These are phyloP conservation scores for Diplogasteroides magnus DNA, from an alignment of 1,140 invertebrate genomes.

Conservation along the genomic window DNA sequence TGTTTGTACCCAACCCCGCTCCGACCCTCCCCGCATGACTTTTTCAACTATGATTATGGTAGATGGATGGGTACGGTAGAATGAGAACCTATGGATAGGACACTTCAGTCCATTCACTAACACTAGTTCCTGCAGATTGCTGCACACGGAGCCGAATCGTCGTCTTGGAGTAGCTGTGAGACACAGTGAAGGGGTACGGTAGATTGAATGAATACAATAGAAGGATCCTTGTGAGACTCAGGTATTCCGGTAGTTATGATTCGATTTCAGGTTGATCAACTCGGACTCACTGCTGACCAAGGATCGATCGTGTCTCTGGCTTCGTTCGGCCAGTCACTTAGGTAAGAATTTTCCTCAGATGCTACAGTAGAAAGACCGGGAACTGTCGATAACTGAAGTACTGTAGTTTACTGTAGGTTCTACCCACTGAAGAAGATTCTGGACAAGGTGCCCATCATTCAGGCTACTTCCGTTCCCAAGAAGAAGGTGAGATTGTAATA, in stretches of 20 bases:
- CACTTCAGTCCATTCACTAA: too few relatives aligned
- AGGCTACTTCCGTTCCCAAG: background rate
- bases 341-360: background rate
- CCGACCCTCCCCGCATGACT: too few relatives aligned
- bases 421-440: background rate
- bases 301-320: background rate
- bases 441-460: background rate
- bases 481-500: background rate
- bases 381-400: background rate
- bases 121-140: background rate
- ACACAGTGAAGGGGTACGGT: background rate
- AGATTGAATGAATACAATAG: background rate
- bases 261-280: background rate
- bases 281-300: background rate
- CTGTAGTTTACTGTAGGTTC: background rate
- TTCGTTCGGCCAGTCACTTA: background rate
- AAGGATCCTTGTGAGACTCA: background rate
- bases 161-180: background rate
- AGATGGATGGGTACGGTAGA: too few relatives aligned
- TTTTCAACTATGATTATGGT: too few relatives aligned
- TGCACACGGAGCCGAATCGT: background rate
- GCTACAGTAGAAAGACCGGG: background rate
- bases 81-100: too few relatives aligned
- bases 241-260: background rate
- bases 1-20: too few relatives aligned